Evolutionary conservation across 2,888 invertebrate species (phyloP).

Genomic region (Cephus rjabovi): DNA sequence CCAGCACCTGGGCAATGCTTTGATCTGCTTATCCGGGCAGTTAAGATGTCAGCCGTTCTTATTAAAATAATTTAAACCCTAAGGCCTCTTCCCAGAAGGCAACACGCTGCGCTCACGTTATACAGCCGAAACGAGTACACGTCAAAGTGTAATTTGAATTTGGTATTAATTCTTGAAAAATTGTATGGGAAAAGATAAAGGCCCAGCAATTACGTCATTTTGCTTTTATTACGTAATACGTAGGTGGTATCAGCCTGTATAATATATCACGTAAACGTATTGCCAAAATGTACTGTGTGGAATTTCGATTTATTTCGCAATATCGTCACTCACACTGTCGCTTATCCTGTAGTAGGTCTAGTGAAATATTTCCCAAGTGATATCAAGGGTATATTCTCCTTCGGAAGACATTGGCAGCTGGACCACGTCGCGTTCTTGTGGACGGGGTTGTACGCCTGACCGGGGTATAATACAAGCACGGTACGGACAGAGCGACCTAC

Average conservation of each 20-base stretch:
- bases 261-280: neutral
- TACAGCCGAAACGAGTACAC: neutral
- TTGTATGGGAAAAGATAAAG: neutral
- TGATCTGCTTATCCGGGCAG: conserved; percentile 55
- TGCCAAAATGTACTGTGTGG: neutral
- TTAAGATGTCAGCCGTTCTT: conserved; percentile 57
- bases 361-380: neutral
- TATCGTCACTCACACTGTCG: neutral
- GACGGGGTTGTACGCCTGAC: conserved; percentile 51
- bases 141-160: neutral
- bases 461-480: conserved; percentile 59
- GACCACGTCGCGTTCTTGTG: conserved; percentile 51
- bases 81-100: conserved; percentile 30
- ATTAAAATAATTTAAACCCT: conserved; percentile 56
- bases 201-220: neutral
- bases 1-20: conserved; percentile 52
- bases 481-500: conserved; percentile 40
- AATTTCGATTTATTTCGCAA: neutral
- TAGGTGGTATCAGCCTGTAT: neutral
- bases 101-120: neutral
- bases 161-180: neutral
- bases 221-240: neutral
- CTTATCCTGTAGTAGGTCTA: neutral
- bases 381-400: conserved; percentile 12
- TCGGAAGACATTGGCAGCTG: conserved; percentile 55